A percentile compares a stretch with the other conserved stretches of the same genome.
phyloP scores from a whole-genome alignment of 2,888 invertebrate genomes.

The Diploptera punctata region DNA sequence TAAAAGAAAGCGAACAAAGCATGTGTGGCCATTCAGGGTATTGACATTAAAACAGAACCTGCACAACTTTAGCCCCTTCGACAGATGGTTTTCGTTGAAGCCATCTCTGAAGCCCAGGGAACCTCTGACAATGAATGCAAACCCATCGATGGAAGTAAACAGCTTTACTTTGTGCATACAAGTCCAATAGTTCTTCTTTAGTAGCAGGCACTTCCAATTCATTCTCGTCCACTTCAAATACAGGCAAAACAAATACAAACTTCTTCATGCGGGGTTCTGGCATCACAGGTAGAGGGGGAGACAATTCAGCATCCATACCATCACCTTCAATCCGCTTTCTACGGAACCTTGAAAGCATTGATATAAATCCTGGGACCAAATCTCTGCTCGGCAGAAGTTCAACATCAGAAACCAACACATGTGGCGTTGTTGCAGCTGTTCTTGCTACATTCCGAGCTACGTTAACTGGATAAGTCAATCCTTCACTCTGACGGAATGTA shows the following conservation, averaged over 20 bases:
- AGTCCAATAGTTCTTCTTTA: constrained; percentile 61
- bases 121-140: constrained; percentile 76
- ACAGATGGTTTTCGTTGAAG: constrained; percentile 50
- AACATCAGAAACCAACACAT: constrained; percentile 73
- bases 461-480: constrained; percentile 72
- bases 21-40: background rate
- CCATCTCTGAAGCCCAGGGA: constrained; percentile 76
- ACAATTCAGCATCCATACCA: background rate
- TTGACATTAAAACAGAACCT: constrained; percentile 20
- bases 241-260: constrained; percentile 72
- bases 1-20: too few relatives aligned
- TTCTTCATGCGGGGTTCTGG: constrained; percentile 28
- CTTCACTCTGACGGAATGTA: constrained; percentile 45
- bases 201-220: constrained; percentile 66
- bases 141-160: constrained; percentile 72
- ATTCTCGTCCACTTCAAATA: constrained; percentile 71
- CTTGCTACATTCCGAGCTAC: constrained; percentile 75
- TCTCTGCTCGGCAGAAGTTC: constrained; percentile 72
- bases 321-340: constrained; percentile 49
- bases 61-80: constrained; percentile 11
- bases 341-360: constrained; percentile 63
- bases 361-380: constrained; percentile 64
- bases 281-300: constrained; percentile 10
- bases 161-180: constrained; percentile 64
- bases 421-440: constrained; percentile 65